These are phyloP conservation scores for Leptura quadrifasciata DNA, from an alignment of 2,888 invertebrate species.

Conservation along the genomic window DNA sequence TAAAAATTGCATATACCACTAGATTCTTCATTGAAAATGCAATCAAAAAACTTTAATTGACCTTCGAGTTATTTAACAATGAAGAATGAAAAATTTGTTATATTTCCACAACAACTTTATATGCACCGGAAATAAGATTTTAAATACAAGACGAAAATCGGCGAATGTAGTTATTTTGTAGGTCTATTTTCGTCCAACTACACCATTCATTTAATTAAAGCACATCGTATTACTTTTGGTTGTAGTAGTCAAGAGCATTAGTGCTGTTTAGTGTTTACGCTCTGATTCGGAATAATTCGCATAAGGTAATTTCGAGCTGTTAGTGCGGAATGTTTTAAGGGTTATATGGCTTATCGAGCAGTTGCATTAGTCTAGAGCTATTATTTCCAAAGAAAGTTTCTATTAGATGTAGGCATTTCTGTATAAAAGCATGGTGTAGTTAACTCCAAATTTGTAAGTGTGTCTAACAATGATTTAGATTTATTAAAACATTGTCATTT, in stretches of 20 bases:
- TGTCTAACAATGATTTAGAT: background rate
- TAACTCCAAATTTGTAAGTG: background rate
- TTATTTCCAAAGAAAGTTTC: conserved; percentile 20
- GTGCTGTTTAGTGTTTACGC: conserved; percentile 46
- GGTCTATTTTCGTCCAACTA: background rate
- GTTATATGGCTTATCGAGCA: conserved; percentile 34
- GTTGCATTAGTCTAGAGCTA: conserved; percentile 28
- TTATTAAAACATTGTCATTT: background rate
- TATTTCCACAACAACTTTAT: too few species aligned
- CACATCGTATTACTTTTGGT: conserved; percentile 24
- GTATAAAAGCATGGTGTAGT: background rate
- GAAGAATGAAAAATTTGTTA: too few species aligned
- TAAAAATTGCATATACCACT: too few species aligned
- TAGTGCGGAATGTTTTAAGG: conserved; percentile 49
- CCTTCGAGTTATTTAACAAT: too few species aligned
- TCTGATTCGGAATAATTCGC: conserved; percentile 48
- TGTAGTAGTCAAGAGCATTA: conserved; percentile 41
- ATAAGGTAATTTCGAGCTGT: conserved; percentile 50
- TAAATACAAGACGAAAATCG: too few species aligned
- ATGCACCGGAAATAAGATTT: background rate
- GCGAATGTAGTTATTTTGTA: background rate
- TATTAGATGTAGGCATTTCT: conserved; percentile 9
- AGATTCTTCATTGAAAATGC: too few species aligned
- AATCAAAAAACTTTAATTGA: too few species aligned
- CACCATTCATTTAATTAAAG: conserved; percentile 6